Evolutionary conservation across 2,888 invertebrate species (phyloP).

Genomic region (Spodoptera littoralis): DNA sequence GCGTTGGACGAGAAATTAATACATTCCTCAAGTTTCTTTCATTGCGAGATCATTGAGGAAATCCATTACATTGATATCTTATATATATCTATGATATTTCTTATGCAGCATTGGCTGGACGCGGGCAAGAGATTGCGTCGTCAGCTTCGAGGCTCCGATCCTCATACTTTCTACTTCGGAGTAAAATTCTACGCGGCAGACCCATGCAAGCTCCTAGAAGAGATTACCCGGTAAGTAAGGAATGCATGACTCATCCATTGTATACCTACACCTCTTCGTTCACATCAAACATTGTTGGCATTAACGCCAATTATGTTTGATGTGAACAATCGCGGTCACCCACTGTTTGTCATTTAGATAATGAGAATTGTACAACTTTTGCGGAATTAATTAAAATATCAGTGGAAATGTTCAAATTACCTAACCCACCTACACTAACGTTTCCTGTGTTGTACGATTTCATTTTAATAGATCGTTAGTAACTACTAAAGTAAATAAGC

Average conservation of each 20-base stretch:
- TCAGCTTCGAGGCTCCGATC: conserved; percentile 94
- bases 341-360: conserved; percentile 12
- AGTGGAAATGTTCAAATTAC: neutral
- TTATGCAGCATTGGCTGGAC: conserved; percentile 96
- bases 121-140: conserved; percentile 95
- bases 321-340: conserved; percentile 15
- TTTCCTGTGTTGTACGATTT: conserved; percentile 9
- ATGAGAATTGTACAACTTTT: neutral
- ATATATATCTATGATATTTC: conserved; percentile 8
- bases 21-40: conserved; percentile 21
- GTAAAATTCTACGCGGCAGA: conserved; percentile 99
- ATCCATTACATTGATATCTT: conserved; percentile 31
- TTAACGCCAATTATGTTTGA: no score
- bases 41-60: conserved; percentile 16
- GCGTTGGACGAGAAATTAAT: conserved; percentile 26
- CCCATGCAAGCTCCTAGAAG: conserved; percentile 98
- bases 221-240: conserved; percentile 95
- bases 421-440: neutral
- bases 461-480: conserved; percentile 7
- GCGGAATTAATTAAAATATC: neutral
- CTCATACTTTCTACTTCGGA: conserved; percentile 97
- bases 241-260: conserved; percentile 30
- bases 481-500: conserved; percentile 20
- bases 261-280: conserved; percentile 12
- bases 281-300: neutral